Conservation (phyloP, 1,140 invertebrate genomes). For the Cotesia typhae region DNA sequence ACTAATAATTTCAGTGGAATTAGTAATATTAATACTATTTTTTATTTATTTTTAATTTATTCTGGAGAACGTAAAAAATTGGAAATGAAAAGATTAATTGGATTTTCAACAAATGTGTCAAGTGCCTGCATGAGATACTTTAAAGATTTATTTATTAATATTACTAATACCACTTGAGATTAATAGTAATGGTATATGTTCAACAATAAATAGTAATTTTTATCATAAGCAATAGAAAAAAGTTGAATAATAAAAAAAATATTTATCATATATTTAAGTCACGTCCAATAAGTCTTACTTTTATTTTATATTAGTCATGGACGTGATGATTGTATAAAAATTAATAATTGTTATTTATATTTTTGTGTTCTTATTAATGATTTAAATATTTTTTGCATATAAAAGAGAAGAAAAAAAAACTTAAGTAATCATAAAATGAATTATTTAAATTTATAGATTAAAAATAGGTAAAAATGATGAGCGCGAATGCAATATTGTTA, state of each 20-base stretch:
- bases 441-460: not conserved
- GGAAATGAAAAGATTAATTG: constrained; percentile 1
- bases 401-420: constrained; percentile 9
- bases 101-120: not conserved
- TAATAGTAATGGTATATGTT: not conserved
- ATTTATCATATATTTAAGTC: constrained; percentile 15
- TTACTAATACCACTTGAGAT: constrained; percentile 46
- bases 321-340: constrained; percentile 12
- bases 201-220: not conserved
- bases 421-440: not conserved
- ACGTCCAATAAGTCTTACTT: constrained; percentile 17
- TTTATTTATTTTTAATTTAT: not conserved
- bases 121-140: constrained; percentile 23
- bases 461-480: constrained; percentile 3
- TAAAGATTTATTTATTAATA: constrained; percentile 42
- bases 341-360: constrained; percentile 39
- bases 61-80: not conserved
- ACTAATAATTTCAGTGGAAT: constrained; percentile 51
- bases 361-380: constrained; percentile 39
- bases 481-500: not conserved
- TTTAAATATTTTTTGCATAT: constrained; percentile 26
- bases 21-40: constrained; percentile 47
- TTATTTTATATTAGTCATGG: not conserved
- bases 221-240: not conserved
- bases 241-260: not conserved